Base-by-base conservation (phyloP, 2,797 vertebrate genomes). In the Furcifer pardalis region DNA sequence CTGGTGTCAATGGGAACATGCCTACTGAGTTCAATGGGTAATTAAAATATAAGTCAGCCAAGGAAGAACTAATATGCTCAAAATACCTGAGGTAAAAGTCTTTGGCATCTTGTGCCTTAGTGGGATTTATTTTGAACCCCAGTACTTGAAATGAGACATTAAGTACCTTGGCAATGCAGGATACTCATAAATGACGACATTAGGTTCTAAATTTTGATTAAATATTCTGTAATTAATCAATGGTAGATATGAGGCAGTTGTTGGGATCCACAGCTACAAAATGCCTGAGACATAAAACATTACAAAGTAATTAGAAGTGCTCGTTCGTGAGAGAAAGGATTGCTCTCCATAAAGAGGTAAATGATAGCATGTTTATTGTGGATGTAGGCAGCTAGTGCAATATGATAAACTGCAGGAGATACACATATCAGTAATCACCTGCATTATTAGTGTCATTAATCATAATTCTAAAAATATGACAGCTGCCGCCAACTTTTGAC, bases 361-460 rank as follows among this genome's bases (percentile, higher is more conserved):
- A 97, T 97, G 95, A 97, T 97, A 97, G 96, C 95, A 96, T 97
- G 97, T 98, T 98, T 98, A 97, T 97, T 97, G 96, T 96, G 93
- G 95, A 97, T 92, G 96, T 96, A 97, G 97, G 96, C 94, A 96
- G 95, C 95, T 96, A 95, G 96, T 95, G 95, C 96, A 96, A 96
- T 95, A 95, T 97, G 97, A 98, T 97, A 97, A 97, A 97, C 96
- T 96, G 96, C 97, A 95, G 95, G 96, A 97, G 96, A 97, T 96
- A 95, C 95, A 93, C 94, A 93, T 96, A 96, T 96, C 96, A 97
- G 97, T 96, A 96, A 97, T 98, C 97, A 97, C 96, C 94, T 87
- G 92, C 93, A 94, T 98, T 98, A 98, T 98, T 98, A 97, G 96
- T 95, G 95, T 96, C 95, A 95, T 98, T 98, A 97, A 97, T 98